phyloP scores from a whole-genome alignment of 2,888 invertebrate species.

The Caenorhabditis angaria region DNA sequence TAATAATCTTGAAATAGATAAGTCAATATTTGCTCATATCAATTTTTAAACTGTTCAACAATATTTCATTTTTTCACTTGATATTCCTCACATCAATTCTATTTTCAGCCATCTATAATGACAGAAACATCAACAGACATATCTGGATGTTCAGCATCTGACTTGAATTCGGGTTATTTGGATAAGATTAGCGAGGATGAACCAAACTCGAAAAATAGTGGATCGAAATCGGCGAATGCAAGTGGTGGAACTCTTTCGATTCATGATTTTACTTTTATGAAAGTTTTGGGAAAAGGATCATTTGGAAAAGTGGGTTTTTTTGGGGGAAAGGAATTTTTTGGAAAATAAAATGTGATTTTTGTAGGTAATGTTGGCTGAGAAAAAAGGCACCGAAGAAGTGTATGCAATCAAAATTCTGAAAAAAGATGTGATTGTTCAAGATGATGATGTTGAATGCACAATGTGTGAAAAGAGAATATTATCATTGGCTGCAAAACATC shows the following conservation, averaged over 20 bases:
- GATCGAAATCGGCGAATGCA: constrained; percentile 18
- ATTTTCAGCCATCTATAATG: constrained; percentile 57
- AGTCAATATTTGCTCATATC: background rate
- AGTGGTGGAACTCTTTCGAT: constrained; percentile 55
- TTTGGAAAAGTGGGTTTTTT: constrained; percentile 81
- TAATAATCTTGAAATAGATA: background rate
- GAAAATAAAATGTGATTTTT: background rate
- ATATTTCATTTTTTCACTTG: background rate
- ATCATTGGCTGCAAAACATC: constrained; percentile 92
- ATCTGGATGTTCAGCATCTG: constrained; percentile 36
- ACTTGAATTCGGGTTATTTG: constrained; percentile 42
- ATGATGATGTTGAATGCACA: constrained; percentile 98
- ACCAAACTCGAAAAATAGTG: constrained; percentile 13
- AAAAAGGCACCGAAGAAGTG: constrained; percentile 95
- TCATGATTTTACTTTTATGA: constrained; percentile 93
- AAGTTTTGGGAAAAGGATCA: constrained; percentile 97
- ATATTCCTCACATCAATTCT: too few species aligned
- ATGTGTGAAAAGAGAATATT: constrained; percentile 90
- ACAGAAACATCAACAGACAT: constrained; percentile 54
- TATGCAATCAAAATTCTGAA: constrained; percentile 99
- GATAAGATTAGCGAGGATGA: constrained; percentile 44
- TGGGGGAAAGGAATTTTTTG: constrained; percentile 68
- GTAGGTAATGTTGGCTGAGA: constrained; percentile 94
- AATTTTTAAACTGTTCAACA: constrained; percentile 11
- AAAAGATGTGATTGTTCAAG: constrained; percentile 98